Evolutionary conservation across 2,113 vertebrate genomes (phyloP).

Genomic region (Thymallus thymallus): DNA sequence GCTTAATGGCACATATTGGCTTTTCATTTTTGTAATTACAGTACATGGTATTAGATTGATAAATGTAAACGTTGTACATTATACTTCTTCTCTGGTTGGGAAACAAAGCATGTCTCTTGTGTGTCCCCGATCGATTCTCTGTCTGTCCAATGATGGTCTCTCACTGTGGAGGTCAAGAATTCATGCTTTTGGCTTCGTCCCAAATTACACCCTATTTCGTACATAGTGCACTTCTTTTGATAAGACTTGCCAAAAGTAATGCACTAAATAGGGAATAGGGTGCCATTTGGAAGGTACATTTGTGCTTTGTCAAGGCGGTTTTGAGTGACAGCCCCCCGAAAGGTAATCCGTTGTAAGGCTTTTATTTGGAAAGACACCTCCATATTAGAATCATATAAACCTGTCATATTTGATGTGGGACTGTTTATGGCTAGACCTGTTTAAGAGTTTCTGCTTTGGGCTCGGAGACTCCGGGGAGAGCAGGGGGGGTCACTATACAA

Average conservation of each 20-base stretch:
- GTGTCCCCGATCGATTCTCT: constrained; percentile 47
- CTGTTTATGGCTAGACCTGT: constrained; percentile 55
- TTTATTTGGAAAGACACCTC: constrained; percentile 39
- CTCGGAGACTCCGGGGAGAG: constrained; percentile 50
- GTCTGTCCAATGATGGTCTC: constrained; percentile 46
- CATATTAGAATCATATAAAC: constrained; percentile 45
- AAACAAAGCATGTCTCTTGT: constrained; percentile 54
- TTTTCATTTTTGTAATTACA: constrained; percentile 45
- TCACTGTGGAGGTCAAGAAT: constrained; percentile 45
- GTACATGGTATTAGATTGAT: constrained; percentile 41
- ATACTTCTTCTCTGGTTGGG: constrained; percentile 49
- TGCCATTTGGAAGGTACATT: background rate
- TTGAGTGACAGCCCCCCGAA: constrained; percentile 46
- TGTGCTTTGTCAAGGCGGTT: background rate
- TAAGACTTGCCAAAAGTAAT: too few relatives aligned
- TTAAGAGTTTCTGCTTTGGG: constrained; percentile 54
- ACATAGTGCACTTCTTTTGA: background rate
- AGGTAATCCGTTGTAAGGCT: constrained; percentile 18
- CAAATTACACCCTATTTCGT: too few relatives aligned
- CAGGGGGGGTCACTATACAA: constrained; percentile 52
- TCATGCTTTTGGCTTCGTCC: background rate
- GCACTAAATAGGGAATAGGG: too few relatives aligned
- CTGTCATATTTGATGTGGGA: constrained; percentile 50
- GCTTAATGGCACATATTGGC: constrained; percentile 32
- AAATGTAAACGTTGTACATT: constrained; percentile 55